Evolutionary conservation across 2,888 invertebrate genomes (phyloP), one percentile per base, ranked within the genome.

Genomic region (Melolontha melolontha): DNA sequence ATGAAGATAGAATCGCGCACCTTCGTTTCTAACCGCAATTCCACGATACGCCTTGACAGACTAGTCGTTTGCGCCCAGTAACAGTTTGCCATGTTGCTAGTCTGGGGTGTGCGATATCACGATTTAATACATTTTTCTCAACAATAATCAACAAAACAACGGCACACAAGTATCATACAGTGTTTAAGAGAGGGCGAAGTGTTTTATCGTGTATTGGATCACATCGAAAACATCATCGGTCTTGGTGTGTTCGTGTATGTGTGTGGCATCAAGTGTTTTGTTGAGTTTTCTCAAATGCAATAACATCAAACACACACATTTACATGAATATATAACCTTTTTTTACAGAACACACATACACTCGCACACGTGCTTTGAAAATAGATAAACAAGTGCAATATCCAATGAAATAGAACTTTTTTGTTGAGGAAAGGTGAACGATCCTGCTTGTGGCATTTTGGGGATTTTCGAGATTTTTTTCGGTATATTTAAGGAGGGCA

Each of bases 21-120:
- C 39, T 64, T 55, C 62, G 68, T 47, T 49, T 51, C 44, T 49
- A 68, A 49, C 63, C 55, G 64, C 66, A 49, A 11, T 47, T 59
- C 68, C 67, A 52, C 70, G 70, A 67, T 75, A 72, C 76, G 76
- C 75, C 76, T 75, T 72, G 73, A 71, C 74, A 71, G 70, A 64
- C 71, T 67, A 71, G 72, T 74, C 72, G 75, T 75, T 76, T 78
- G 78, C 79, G 79, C 79, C 78, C 76, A 77, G 76, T 75, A 75
- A 75, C 77, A 81, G 82, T 81, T 34, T 81, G 81, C 81, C 82
- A 82, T 82, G 81, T 81, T 82, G 80, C 77, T 77, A 73, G 74
- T 70, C 70, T 74, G 78, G 79, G 78, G 66, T 66, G 66, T 66
- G 66, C 66, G 57, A 57, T 59, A 55, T 57, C 17, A 29, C 66